Conservation (phyloP, 2,113 vertebrate genomes). For the Nibea albiflora region DNA sequence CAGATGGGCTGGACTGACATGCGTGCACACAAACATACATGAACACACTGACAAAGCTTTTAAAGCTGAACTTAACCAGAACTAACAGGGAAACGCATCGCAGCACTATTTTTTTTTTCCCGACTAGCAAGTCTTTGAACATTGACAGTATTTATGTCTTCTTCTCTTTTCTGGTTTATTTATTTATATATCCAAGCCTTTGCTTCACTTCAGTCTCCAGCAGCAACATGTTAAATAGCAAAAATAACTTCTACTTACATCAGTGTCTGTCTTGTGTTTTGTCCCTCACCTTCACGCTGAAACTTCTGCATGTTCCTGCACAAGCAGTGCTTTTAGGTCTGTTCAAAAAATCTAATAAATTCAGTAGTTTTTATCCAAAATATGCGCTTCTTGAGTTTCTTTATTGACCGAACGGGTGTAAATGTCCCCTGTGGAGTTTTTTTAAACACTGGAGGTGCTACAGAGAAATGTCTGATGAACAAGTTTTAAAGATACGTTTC, state of each 20-base stretch:
- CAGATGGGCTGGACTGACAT: constrained; percentile 4
- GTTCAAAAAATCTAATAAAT: constrained; percentile 72
- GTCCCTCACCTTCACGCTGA: constrained; percentile 29
- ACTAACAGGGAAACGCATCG: constrained; percentile 70
- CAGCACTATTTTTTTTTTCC: constrained; percentile 33
- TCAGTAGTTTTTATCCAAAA: constrained; percentile 61
- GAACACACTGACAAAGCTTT: constrained; percentile 75
- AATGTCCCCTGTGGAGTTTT: too few species aligned
- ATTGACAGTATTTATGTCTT: constrained; percentile 67
- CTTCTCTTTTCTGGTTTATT: constrained; percentile 76
- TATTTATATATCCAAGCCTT: constrained; percentile 75
- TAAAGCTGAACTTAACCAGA: constrained; percentile 78
- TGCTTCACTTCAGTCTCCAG: constrained; percentile 38
- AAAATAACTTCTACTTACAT: constrained; percentile 53
- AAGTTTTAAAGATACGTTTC: neutral
- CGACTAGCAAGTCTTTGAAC: constrained; percentile 50
- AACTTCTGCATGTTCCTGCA: constrained; percentile 39
- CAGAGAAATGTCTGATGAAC: neutral
- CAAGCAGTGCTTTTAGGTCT: constrained; percentile 50
- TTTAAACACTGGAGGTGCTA: neutral
- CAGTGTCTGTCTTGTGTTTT: constrained; percentile 60
- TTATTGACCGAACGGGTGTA: constrained; percentile 3
- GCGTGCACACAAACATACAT: neutral
- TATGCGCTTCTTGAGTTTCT: constrained; percentile 26
- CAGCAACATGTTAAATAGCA: constrained; percentile 25